These are phyloP conservation scores for Rhipidura dahli DNA, from an alignment of 2,113 vertebrate species.

Conservation along the genomic window DNA sequence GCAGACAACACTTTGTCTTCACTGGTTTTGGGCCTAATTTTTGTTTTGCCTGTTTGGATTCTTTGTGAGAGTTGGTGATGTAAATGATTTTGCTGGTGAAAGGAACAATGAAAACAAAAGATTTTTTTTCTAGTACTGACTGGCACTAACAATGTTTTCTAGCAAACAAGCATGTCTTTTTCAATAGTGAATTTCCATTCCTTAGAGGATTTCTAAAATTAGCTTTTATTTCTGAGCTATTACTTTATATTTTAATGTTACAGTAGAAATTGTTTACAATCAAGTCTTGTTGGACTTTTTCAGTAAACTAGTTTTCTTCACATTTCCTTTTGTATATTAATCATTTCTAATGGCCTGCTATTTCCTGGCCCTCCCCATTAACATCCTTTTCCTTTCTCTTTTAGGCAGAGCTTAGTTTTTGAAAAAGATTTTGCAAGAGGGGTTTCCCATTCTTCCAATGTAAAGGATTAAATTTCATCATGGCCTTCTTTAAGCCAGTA, in stretches of 20 bases:
- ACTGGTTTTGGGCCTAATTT: neutral
- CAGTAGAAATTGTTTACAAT: neutral
- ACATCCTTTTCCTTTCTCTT: neutral
- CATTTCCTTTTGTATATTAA: neutral
- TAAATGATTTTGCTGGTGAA: neutral
- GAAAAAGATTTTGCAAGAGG: neutral
- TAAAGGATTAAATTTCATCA: neutral
- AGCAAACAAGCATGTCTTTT: neutral
- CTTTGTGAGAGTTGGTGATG: conserved; percentile 8
- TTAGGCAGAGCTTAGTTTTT: neutral
- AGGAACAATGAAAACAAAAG: conserved; percentile 41
- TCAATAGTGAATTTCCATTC: neutral
- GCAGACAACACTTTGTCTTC: neutral
- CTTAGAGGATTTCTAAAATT: neutral
- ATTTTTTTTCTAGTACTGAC: neutral
- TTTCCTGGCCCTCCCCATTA: neutral
- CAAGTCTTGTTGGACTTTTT: neutral
- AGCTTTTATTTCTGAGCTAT: neutral
- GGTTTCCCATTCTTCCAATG: neutral
- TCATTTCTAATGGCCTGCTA: neutral
- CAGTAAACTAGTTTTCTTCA: neutral
- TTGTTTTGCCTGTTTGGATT: neutral
- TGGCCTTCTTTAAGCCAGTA: neutral
- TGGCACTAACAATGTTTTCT: conserved; percentile 16
- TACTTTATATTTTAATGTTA: neutral